Conservation (phyloP, 2,888 invertebrate genomes). For the Eupeodes luniger region DNA sequence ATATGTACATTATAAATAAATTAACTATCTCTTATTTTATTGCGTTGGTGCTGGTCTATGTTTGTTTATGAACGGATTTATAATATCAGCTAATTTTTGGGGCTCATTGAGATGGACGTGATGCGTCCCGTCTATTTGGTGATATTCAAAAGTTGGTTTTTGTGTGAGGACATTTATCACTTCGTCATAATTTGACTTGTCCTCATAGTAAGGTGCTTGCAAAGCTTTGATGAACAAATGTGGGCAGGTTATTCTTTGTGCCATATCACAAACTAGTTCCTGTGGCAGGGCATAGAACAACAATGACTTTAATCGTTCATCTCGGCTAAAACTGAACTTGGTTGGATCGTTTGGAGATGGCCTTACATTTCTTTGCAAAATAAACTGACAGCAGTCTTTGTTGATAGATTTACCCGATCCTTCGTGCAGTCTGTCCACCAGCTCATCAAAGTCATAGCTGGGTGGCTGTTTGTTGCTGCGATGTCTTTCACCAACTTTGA, state of each 20-base stretch:
- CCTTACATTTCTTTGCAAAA: slow-evolving; percentile 86
- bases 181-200: slow-evolving; percentile 86
- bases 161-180: slow-evolving; percentile 85
- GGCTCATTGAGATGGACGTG: slow-evolving; percentile 91
- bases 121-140: slow-evolving; percentile 88
- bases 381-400: slow-evolving; percentile 85
- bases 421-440: slow-evolving; percentile 85
- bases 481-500: slow-evolving; percentile 83
- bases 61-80: slow-evolving; percentile 86
- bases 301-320: slow-evolving; percentile 86
- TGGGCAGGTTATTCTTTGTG: slow-evolving; percentile 86
- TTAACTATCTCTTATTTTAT: slow-evolving; percentile 29
- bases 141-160: slow-evolving; percentile 86
- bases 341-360: slow-evolving; percentile 86
- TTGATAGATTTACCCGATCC: slow-evolving; percentile 86
- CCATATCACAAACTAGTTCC: slow-evolving; percentile 86
- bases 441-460: slow-evolving; percentile 87
- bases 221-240: slow-evolving; percentile 87
- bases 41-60: slow-evolving; percentile 37
- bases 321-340: slow-evolving; percentile 87
- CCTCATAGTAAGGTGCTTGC: slow-evolving; percentile 85
- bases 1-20: slow-evolving; percentile 3
- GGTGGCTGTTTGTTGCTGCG: slow-evolving; percentile 85
- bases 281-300: slow-evolving; percentile 79
- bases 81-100: slow-evolving; percentile 85